These are phyloP conservation scores for Gnathonemus echidnorhynchus DNA, from an alignment of 2,113 vertebrate genomes.

Conservation along the genomic window DNA sequence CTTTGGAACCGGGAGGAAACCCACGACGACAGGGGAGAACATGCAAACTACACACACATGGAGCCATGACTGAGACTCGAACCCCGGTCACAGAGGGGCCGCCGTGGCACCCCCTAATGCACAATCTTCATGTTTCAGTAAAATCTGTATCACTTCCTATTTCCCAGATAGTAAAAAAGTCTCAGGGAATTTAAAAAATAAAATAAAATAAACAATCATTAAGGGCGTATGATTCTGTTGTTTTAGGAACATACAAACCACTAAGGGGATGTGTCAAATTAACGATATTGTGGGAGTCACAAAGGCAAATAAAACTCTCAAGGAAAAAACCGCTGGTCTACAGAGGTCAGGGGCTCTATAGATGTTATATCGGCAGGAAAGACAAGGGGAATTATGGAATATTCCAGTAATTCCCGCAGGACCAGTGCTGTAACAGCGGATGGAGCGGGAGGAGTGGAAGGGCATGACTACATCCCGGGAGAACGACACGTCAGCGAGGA, in stretches of 20 bases:
- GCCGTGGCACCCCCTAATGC: background rate
- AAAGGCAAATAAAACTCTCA: background rate
- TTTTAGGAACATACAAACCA: background rate
- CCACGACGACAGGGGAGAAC: background rate
- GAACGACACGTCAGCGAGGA: background rate
- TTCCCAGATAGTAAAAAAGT: background rate
- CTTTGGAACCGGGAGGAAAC: background rate
- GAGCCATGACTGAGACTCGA: background rate
- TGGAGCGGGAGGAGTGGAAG: background rate
- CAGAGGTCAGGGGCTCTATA: background rate
- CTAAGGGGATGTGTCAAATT: background rate
- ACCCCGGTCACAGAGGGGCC: background rate
- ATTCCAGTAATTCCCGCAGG: background rate
- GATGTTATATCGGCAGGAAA: background rate
- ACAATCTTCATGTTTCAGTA: background rate
- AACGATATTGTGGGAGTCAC: background rate
- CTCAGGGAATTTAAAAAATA: background rate
- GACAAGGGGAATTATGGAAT: background rate
- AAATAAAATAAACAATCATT: background rate
- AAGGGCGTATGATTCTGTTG: background rate
- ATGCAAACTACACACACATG: background rate
- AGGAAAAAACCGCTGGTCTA: background rate
- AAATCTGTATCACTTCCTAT: background rate
- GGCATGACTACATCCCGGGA: background rate
- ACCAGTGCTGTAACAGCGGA: background rate